These are phyloP conservation scores for Platalea minor DNA, from an alignment of 2,797 vertebrate genomes.

Conservation along the genomic window DNA sequence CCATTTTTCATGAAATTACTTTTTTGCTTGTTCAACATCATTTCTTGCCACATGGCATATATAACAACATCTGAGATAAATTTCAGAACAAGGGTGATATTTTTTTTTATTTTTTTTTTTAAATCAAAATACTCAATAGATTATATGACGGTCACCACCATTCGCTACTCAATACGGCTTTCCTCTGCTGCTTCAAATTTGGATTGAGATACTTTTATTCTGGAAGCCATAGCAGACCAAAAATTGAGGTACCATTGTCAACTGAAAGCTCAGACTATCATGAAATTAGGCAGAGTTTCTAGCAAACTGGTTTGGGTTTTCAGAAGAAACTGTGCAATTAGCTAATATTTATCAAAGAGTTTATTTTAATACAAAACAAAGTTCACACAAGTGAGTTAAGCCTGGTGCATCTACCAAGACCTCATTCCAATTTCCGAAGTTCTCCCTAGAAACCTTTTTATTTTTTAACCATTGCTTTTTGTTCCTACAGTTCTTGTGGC, in stretches of 20 bases:
- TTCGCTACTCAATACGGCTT: background rate
- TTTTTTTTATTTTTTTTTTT: too few relatives aligned
- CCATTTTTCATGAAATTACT: background rate
- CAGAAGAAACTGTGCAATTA: background rate
- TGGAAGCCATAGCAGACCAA: background rate
- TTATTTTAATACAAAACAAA: background rate
- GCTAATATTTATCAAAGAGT: background rate
- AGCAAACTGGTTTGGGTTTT: background rate
- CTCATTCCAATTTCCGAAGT: background rate
- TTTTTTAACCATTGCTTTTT: background rate
- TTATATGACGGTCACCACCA: too few relatives aligned
- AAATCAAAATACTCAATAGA: background rate
- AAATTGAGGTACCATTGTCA: background rate
- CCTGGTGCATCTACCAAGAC: background rate
- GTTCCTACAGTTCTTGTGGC: background rate
- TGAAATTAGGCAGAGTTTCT: background rate
- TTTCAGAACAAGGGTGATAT: background rate
- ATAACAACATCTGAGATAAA: background rate
- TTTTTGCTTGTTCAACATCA: background rate
- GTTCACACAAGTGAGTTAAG: background rate
- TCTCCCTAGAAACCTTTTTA: background rate
- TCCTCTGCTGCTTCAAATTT: background rate
- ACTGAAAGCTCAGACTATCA: background rate
- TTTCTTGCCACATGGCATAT: background rate
- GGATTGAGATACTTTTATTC: background rate